Base-by-base conservation (phyloP, 2,888 invertebrate species). In the Hirtodrosophila histrioides region DNA sequence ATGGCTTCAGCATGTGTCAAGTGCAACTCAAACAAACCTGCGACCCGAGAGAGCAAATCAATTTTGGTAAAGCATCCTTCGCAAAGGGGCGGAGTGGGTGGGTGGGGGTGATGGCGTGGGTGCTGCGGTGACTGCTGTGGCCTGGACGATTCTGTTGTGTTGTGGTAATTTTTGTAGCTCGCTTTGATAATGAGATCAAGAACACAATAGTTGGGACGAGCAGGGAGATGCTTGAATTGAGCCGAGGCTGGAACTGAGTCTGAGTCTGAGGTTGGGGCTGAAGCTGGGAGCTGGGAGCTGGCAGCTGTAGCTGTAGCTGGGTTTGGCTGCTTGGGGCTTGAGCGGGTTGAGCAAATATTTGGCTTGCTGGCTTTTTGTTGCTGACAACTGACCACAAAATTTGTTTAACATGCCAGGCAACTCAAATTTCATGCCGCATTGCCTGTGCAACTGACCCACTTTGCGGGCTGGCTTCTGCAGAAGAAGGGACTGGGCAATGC, bases 401-500 rank as follows among this genome's bases (percentile, higher is more conserved):
- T 76, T 78, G 78, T 73, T 75, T 78, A 78, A 78, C 76, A 75
- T 76, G 77, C 65, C 75, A 40, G 69, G 72, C 68, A 78, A 51
- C 73, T 73, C 86, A 80, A 86, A 86, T 80, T 86, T 83, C 69
- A 83, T 83, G 82, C 82, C 82, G 82, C 82, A 83, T 73, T 86
- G 86, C 83, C 78, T 83, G 73, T 73, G 77, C 75, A 75, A 61
- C 60, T 66, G 75, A 58, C 78, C 77, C 65, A 76, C 49, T 66
- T 65, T 65, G 50, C 36, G 37, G 37, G 37, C 35, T 11, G 54
- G 36, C 43, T 40, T 44, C 49, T 29, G 3, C 8, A 4, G 24
- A 4, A 8, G 23, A 7, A 2, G 33, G 17, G 7, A 12, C n/a
- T 29, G 51, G 48, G 11, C 43, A 53, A 62, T 46, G 71, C 67